Base-by-base conservation (phyloP, 2,888 invertebrate genomes). In the Baronia brevicornis region DNA sequence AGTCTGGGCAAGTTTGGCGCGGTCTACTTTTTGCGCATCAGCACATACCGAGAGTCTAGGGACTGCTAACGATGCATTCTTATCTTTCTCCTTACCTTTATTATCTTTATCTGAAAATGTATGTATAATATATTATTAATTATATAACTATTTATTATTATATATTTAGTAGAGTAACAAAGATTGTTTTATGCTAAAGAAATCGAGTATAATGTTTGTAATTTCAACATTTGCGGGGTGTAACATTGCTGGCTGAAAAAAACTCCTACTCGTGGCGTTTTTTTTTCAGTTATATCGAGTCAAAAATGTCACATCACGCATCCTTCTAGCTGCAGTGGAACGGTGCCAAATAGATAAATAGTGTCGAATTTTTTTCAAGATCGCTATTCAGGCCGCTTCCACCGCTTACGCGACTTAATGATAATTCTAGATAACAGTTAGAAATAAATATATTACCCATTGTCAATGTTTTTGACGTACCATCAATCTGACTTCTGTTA, bases 1-100 rank as follows among this genome's bases (percentile, higher is more conserved):
- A 46, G 95, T 95, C 84, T 96, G 96, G 30, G 95, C 95, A 41
- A 96, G 84, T 78, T 96, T 96, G 39, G 94, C 91, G 43, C 95
- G 87, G 71, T 96, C 96, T 10, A 96, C 95, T 85, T 96, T 96
- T 68, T 96, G 96, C 43, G 94, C 94, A 65, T 96, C 95, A 3
- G 96, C 96, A 73, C 96, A 96, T 31, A 96, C 95, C 44, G 95
- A 95, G 34, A 96, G 86, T 47, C 95, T 87, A 24, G 96, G 95
- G 20, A 96, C 94, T 14, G 92, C 94, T 42, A 95, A 75, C 46
- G 92, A 91, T 39, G 87, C 87, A 39, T 90, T 89, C 58, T 92
- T 94, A 29, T 93, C 94, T 24, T 89, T 87, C 31, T 93, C 93
- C 62, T 92, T 92, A 51, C 91, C 92, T 72, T 91, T 92, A 34